Evolutionary conservation across 2,888 invertebrate genomes (phyloP).

Genomic region (Macrophya alboannulata): DNA sequence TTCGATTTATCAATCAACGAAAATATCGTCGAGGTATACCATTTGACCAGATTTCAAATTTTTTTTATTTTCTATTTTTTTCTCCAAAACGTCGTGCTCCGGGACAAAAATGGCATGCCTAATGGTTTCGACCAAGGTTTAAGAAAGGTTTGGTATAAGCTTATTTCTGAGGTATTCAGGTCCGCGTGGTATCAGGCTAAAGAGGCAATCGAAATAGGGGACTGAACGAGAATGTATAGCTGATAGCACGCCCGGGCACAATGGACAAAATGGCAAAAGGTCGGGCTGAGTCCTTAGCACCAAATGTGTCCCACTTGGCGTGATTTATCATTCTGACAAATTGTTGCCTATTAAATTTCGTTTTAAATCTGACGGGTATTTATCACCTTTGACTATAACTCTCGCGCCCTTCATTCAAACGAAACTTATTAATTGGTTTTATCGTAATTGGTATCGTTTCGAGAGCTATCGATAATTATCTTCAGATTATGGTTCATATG

Average conservation of each 20-base stretch:
- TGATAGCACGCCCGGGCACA: conserved; percentile 60
- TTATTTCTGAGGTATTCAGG: conserved; percentile 28
- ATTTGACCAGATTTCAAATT: too few species aligned
- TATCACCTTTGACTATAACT: conserved; percentile 25
- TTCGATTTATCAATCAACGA: too few species aligned
- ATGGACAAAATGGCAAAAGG: conserved; percentile 29
- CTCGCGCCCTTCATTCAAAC: background rate
- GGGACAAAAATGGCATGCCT: too few species aligned
- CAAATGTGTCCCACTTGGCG: conserved; percentile 9
- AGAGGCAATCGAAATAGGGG: conserved; percentile 23
- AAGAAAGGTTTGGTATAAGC: background rate
- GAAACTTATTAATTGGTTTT: background rate
- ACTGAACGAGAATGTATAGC: conserved; percentile 54
- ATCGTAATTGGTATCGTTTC: conserved; percentile 37
- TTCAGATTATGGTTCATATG: background rate
- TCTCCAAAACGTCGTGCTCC: too few species aligned
- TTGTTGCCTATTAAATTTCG: conserved; percentile 44
- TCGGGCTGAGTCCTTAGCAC: conserved; percentile 6
- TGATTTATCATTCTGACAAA: conserved; percentile 50
- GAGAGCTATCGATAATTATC: background rate
- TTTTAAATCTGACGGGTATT: conserved; percentile 25
- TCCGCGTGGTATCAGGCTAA: conserved; percentile 16
- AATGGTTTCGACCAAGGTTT: background rate
- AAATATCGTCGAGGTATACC: too few species aligned
- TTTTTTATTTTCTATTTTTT: too few species aligned